phyloP scores from a whole-genome alignment of 2,797 vertebrate genomes.

The Lepus townsendii region DNA sequence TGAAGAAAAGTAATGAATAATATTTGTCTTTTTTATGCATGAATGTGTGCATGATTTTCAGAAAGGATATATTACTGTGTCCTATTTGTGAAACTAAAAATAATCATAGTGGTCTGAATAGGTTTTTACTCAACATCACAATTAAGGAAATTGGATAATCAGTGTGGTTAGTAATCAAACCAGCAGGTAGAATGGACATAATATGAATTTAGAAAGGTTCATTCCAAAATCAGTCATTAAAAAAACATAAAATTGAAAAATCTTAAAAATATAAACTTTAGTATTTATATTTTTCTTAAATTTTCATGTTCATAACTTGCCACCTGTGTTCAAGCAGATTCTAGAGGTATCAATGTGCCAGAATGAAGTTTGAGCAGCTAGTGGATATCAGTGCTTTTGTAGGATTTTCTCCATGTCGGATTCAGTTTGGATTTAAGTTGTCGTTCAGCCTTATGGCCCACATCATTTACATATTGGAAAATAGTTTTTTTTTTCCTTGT shows the following conservation, averaged over 20 bases:
- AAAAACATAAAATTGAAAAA: neutral
- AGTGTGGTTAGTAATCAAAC: neutral
- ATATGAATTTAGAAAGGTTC: neutral
- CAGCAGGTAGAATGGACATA: neutral
- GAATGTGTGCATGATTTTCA: slow-evolving; percentile 13
- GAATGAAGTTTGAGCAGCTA: neutral
- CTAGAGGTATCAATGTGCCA: neutral
- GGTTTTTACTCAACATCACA: neutral
- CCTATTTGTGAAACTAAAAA: slow-evolving; percentile 45
- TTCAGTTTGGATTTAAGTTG: neutral
- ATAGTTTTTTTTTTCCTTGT: slow-evolving; percentile 58
- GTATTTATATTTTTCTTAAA: neutral
- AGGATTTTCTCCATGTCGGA: neutral
- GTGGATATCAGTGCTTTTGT: neutral
- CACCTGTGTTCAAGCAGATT: neutral
- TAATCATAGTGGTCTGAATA: neutral
- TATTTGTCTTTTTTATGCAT: neutral
- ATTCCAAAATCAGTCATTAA: neutral
- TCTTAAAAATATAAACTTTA: neutral
- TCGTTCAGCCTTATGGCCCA: slow-evolving; percentile 12
- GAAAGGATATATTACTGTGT: neutral
- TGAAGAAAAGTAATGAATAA: neutral
- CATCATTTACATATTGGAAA: slow-evolving; percentile 33
- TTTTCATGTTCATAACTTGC: neutral
- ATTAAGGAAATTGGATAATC: neutral